Evolutionary conservation across 1,140 invertebrate genomes (phyloP), one percentile per base, ranked within the genome.

Genomic region (Pachypeltis micranthus): DNA sequence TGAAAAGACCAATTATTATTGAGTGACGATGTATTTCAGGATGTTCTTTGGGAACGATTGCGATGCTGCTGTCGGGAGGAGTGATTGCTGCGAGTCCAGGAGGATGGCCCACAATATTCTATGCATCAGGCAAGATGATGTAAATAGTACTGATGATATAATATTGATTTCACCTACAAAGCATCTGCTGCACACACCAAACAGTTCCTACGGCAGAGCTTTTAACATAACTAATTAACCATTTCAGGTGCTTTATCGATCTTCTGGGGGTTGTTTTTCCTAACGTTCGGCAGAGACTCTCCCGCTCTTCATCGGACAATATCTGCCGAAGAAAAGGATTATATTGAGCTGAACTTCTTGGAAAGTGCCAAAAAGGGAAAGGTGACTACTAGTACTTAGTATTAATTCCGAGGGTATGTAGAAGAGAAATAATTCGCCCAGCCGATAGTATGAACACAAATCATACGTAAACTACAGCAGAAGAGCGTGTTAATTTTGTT

Each of bases 271-370:
- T 63, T 80, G 0, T 10, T 81, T 0, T 91, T 85, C 80, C 73
- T 80, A 39, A 74, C 82, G 44, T 76, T 83, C 39, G 82, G 85
- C 0, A 79, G 81, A 1, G 83, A 86, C 69, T 76, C 78, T 2
- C 93, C 93, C 0, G 69, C 72, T 0, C 73, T 79, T 1, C 81
- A 83, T 61, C 73, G 71, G 10, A 67, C 75, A 3, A 88, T 88
- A 19, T 78, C 78, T 0, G 63, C 74, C 0, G 73, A 73, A 21
- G 87, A 90, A 69, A 77, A 72, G 63, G 23, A 55, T 54, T 69
- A 65, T 61, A 69, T 69, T 39, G 23, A 68, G 24, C 28, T 39
- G 10, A 65, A 65, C n/a, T 51, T 70, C 2, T 27, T 57, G 0
- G 26, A 54, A 29, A 64, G 16, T 29, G 63, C 67, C 7, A n/a